Evolutionary conservation across 2,888 invertebrate species (phyloP).

Genomic region (Melieria picta): DNA sequence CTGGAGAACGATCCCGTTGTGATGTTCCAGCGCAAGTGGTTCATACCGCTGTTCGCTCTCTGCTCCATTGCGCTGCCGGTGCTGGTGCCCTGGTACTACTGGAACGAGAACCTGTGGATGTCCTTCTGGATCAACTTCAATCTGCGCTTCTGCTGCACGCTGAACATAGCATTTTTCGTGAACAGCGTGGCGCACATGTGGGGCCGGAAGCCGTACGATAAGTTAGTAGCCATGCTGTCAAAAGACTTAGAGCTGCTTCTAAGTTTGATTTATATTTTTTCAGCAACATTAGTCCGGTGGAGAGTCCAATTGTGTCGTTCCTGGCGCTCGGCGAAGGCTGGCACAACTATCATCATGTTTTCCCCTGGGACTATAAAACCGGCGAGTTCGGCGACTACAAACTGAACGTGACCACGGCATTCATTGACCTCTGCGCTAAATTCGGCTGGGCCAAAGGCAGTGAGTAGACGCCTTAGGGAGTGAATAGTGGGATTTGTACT

Average conservation of each 20-base stretch:
- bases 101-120: slow-evolving; percentile 81
- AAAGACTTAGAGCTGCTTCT: neutral
- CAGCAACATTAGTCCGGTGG: slow-evolving; percentile 78
- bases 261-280: slow-evolving; percentile 1
- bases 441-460: slow-evolving; percentile 87
- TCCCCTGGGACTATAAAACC: slow-evolving; percentile 76
- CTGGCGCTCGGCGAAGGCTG: slow-evolving; percentile 83
- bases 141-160: slow-evolving; percentile 82
- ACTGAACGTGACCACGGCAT: slow-evolving; percentile 79
- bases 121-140: slow-evolving; percentile 88
- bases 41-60: slow-evolving; percentile 77
- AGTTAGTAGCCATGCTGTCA: slow-evolving; percentile 66
- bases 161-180: slow-evolving; percentile 94
- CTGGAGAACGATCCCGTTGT: slow-evolving; percentile 78
- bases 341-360: slow-evolving; percentile 85
- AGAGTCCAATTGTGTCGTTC: slow-evolving; percentile 78
- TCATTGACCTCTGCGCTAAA: slow-evolving; percentile 82
- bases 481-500: neutral
- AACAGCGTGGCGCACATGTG: slow-evolving; percentile 95
- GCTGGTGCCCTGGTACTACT: slow-evolving; percentile 81
- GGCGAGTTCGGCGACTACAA: slow-evolving; percentile 74
- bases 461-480: slow-evolving; percentile 55
- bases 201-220: slow-evolving; percentile 93
- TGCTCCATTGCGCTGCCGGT: slow-evolving; percentile 77
- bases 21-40: slow-evolving; percentile 80